phyloP scores from a whole-genome alignment of 2,797 vertebrate species.

The Acanthurus leucopareius region DNA sequence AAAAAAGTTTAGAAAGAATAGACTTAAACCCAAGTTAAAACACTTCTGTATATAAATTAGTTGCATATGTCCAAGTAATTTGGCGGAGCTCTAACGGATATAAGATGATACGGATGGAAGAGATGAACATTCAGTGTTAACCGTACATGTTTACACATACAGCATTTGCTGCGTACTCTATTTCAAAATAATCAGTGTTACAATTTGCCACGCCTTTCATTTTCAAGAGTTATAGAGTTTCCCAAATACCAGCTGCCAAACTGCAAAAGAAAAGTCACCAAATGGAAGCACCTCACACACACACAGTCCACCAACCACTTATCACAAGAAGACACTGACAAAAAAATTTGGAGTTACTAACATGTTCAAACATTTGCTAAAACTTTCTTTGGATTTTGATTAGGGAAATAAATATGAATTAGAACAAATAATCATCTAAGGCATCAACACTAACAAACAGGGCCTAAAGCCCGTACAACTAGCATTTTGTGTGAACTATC shows the following conservation, averaged over 20 bases:
- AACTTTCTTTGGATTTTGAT: conserved; percentile 58
- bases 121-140: conserved; percentile 30
- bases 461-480: neutral
- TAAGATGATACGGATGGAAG: conserved; percentile 32
- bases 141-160: neutral
- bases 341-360: neutral
- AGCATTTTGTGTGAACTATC: neutral
- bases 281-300: conserved; percentile 13
- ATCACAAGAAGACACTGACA: neutral
- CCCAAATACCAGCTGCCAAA: neutral
- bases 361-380: conserved; percentile 12
- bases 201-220: neutral
- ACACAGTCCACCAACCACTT: conserved; percentile 4
- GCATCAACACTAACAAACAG: conserved; percentile 20
- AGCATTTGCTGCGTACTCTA: neutral
- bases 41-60: neutral
- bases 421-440: conserved; percentile 37
- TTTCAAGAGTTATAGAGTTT: conserved; percentile 4
- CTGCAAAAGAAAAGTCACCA: conserved; percentile 18
- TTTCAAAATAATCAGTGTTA: neutral
- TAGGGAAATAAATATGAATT: conserved; percentile 62
- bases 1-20: neutral
- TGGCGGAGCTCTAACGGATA: conserved; percentile 14
- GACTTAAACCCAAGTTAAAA: neutral
- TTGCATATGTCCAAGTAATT: neutral